These are phyloP conservation scores for Bombycilla garrulus DNA, from an alignment of 2,113 vertebrate species.

Conservation along the genomic window DNA sequence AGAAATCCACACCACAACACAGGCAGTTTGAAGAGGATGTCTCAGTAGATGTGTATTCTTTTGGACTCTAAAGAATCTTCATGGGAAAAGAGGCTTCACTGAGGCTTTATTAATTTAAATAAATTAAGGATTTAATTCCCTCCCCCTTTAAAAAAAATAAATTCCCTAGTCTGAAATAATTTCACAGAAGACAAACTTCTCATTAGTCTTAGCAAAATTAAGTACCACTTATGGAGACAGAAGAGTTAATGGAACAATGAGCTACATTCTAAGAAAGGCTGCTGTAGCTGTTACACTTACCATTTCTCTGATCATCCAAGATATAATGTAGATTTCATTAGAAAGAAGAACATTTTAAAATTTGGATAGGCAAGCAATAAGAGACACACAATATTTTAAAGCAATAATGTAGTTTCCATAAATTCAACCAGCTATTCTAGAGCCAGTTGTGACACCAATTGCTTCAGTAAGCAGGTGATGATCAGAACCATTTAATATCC, in stretches of 20 bases:
- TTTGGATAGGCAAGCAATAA: background rate
- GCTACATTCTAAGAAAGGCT: background rate
- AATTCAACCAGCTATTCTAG: background rate
- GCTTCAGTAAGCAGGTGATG: background rate
- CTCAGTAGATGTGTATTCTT: background rate
- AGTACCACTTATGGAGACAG: background rate
- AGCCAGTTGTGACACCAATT: background rate
- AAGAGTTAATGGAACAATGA: background rate
- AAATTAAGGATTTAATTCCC: background rate
- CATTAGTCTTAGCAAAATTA: background rate
- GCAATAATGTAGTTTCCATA: background rate
- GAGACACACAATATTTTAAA: background rate
- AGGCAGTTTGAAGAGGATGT: background rate
- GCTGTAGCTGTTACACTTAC: background rate
- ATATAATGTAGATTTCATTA: background rate
- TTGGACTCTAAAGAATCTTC: background rate
- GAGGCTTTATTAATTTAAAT: background rate
- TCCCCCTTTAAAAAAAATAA: background rate
- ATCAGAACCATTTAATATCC: background rate
- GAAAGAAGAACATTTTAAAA: background rate
- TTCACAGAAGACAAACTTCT: background rate
- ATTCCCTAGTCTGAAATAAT: background rate
- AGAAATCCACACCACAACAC: background rate
- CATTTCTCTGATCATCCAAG: background rate
- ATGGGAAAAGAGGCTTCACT: background rate